Percentiles rank a stretch among this genome's conserved stretches.
phyloP scores from a whole-genome alignment of 2,113 vertebrate genomes.

The Sialia sialis region DNA sequence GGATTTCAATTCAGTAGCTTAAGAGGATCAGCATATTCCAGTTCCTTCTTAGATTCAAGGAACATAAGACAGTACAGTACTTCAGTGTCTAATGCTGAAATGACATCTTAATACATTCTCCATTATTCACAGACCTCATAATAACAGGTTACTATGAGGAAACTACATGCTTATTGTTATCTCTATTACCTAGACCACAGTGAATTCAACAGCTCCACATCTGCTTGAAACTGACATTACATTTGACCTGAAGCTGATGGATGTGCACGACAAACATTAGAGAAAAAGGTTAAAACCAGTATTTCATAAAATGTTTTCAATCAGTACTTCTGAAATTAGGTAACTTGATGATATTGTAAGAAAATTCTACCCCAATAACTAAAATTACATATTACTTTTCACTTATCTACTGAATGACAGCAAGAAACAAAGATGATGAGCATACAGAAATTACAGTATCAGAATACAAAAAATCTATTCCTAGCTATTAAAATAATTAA shows the following conservation, averaged over 20 bases:
- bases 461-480: not conserved
- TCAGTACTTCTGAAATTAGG: not conserved
- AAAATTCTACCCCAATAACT: not conserved
- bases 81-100: not conserved
- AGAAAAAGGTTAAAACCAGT: not conserved
- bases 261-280: not conserved
- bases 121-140: not conserved
- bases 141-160: not conserved
- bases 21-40: conserved; percentile 25
- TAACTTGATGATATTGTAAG: not conserved
- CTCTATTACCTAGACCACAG: not conserved
- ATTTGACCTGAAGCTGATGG: not conserved
- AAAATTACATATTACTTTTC: not conserved
- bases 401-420: not conserved
- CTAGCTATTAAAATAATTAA: not conserved
- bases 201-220: not conserved
- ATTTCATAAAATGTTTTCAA: not conserved
- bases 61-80: not conserved
- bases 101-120: not conserved
- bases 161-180: not conserved
- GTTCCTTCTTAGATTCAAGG: not conserved
- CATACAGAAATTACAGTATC: not conserved
- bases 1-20: not conserved
- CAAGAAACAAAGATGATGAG: not conserved
- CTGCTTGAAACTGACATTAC: not conserved